A percentile compares a stretch with the other conserved stretches of the same genome.
These are phyloP conservation scores for Stictocephala bisonia DNA, from an alignment of 2,888 invertebrate species.

Conservation along the genomic window DNA sequence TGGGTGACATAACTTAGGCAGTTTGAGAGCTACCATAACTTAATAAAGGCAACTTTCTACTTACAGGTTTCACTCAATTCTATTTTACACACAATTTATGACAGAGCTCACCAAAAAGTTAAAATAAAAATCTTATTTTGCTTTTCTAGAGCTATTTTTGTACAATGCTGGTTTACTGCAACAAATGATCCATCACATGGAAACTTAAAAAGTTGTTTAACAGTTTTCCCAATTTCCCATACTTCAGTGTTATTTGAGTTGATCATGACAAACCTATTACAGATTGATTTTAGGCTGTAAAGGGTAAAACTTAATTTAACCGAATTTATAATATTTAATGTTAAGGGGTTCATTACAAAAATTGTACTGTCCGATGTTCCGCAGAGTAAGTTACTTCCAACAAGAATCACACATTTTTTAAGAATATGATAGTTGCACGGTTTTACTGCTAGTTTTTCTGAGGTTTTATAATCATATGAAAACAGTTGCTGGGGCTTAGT, in stretches of 20 bases:
- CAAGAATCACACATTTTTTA: not conserved
- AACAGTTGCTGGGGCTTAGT: not conserved
- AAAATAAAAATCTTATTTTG: not conserved
- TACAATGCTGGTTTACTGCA: conserved; percentile 11
- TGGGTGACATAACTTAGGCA: too few relatives aligned
- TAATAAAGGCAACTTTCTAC: too few relatives aligned
- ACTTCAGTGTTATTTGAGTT: conserved; percentile 6
- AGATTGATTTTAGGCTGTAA: conserved; percentile 2
- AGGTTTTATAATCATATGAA: not conserved
- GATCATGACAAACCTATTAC: conserved; percentile 16
- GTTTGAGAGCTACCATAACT: too few relatives aligned
- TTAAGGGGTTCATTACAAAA: not conserved
- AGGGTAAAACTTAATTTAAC: conserved; percentile 1
- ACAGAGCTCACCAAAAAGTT: not conserved
- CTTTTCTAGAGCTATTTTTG: conserved; percentile 7
- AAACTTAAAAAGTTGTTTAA: conserved; percentile 5
- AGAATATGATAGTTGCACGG: not conserved
- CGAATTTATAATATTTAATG: not conserved
- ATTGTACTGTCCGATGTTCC: conserved; percentile 11
- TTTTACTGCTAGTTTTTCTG: not conserved
- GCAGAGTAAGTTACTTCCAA: not conserved
- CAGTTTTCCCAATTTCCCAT: conserved; percentile 6
- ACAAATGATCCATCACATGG: conserved; percentile 11
- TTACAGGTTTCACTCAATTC: too few relatives aligned
- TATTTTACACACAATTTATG: too few relatives aligned